Percentiles rank a stretch among this genome's conserved stretches.
phyloP scores from a whole-genome alignment of 2,113 vertebrate species.

The Pithys albifrons region DNA sequence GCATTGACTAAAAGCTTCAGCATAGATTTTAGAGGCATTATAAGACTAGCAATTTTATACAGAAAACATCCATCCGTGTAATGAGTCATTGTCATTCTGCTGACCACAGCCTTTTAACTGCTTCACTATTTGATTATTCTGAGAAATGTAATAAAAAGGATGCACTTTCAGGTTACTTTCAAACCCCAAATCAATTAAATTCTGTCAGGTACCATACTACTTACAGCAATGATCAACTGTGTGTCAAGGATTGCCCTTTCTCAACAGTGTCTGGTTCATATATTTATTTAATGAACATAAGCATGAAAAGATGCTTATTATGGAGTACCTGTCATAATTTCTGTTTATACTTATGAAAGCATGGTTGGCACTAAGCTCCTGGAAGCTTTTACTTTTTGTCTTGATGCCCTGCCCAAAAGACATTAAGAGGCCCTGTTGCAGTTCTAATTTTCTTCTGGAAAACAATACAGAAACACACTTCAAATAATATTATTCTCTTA shows the following conservation, averaged over 20 bases:
- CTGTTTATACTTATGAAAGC: background rate
- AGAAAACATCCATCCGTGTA: background rate
- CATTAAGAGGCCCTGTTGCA: background rate
- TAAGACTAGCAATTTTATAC: background rate
- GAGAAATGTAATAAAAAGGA: background rate
- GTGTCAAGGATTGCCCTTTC: background rate
- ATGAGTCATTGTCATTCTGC: background rate
- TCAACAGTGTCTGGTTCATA: background rate
- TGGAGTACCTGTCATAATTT: background rate
- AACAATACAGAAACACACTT: background rate
- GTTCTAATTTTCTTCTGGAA: background rate
- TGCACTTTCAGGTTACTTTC: background rate
- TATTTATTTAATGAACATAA: background rate
- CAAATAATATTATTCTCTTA: background rate
- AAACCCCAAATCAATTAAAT: background rate
- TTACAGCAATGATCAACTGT: background rate
- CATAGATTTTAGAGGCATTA: background rate
- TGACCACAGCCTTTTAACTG: background rate
- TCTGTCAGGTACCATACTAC: background rate
- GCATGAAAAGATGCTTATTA: background rate
- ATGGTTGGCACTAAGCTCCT: background rate
- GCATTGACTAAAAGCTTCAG: background rate
- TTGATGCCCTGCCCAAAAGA: background rate
- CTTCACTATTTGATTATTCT: background rate
- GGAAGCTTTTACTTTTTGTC: background rate